phyloP scores from a whole-genome alignment of 2,797 vertebrate species.

The Coregonus suidteri region DNA sequence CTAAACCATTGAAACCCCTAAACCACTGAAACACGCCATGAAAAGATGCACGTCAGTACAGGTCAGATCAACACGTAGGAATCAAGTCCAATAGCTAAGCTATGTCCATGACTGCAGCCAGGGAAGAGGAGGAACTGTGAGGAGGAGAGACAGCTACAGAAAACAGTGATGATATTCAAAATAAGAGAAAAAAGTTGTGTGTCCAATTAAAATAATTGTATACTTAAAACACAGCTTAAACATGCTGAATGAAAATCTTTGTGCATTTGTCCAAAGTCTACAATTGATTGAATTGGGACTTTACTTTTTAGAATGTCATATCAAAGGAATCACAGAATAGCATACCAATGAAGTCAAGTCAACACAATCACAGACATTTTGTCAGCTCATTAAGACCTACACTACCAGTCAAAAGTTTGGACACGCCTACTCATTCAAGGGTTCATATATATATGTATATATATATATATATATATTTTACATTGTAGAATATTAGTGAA shows the following conservation, averaged over 20 bases:
- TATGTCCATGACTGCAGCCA: background rate
- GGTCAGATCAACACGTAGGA: background rate
- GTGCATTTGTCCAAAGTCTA: background rate
- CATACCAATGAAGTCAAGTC: background rate
- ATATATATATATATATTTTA: no score
- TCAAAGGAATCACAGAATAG: background rate
- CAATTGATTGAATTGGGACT: background rate
- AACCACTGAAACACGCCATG: background rate
- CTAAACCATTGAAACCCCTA: background rate
- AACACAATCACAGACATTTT: background rate
- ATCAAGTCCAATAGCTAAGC: background rate
- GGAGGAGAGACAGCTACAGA: background rate
- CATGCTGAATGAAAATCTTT: background rate
- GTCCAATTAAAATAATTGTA: background rate
- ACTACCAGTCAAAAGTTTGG: no score
- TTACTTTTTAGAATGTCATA: background rate
- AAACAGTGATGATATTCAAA: background rate
- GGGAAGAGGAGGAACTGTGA: background rate
- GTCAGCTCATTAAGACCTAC: constrained; percentile 5
- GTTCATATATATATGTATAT: no score
- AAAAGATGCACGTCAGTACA: background rate
- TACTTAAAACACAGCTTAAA: background rate
- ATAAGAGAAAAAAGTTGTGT: background rate
- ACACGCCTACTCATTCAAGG: no score
- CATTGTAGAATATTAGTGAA: no score